Percentiles rank a stretch among this genome's conserved stretches.
Evolutionary conservation across 2,888 invertebrate species (phyloP).

Genomic region (Mesoligia furuncula): DNA sequence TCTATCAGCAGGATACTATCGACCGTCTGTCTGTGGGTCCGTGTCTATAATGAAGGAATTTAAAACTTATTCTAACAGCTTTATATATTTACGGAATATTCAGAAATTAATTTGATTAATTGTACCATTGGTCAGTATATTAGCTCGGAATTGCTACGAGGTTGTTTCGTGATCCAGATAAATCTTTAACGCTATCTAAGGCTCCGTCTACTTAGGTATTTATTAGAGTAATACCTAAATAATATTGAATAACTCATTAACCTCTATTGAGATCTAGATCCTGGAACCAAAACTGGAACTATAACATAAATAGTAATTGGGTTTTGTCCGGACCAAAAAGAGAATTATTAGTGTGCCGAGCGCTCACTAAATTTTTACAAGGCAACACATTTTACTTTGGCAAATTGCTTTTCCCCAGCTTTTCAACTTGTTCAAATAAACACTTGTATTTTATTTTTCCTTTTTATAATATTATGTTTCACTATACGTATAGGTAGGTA

Average conservation of each 20-base stretch:
- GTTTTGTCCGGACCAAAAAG: neutral
- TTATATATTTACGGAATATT: conserved; percentile 60
- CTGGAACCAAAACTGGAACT: too few relatives aligned
- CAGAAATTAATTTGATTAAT: conserved; percentile 53
- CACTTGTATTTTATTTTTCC: conserved; percentile 13
- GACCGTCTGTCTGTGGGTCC: conserved; percentile 50
- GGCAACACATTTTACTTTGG: neutral
- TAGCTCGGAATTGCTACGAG: conserved; percentile 15
- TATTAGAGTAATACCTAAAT: neutral
- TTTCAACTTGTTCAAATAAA: neutral
- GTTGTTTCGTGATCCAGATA: conserved; percentile 38
- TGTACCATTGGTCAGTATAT: conserved; percentile 26
- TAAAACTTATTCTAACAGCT: conserved; percentile 65
- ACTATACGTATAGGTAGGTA: neutral
- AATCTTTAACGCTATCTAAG: conserved; percentile 18
- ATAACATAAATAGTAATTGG: neutral
- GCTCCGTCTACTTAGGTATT: neutral
- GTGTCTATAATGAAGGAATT: conserved; percentile 72
- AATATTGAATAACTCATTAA: conserved; percentile 1
- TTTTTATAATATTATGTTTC: neutral
- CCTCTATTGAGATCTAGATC: conserved; percentile 8
- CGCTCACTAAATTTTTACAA: neutral
- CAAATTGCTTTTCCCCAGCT: conserved; percentile 17
- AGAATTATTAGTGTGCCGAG: neutral
- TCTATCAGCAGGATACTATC: conserved; percentile 81